phyloP scores from a whole-genome alignment of 2,113 vertebrate species.

The human (Homo sapiens) region GRCh38 chr6:10315501-10316000 shows the following conservation, averaged over 20 bases:
- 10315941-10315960: constrained; percentile 53
- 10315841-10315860: background rate
- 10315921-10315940: background rate
- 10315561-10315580: constrained; percentile 46
- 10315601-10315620: constrained; percentile 26
- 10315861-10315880: background rate
- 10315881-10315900: background rate
- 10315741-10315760: background rate
- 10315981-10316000: background rate
- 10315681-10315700: background rate
- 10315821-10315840: background rate
- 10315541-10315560: background rate
- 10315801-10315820: background rate
- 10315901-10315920: background rate
- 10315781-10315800: background rate
- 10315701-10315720: background rate
- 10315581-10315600: constrained; percentile 40
- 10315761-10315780: background rate
- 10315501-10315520: constrained; percentile 53
- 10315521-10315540: background rate
- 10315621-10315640: constrained; percentile 68
- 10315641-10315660: constrained; percentile 70
- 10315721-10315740: background rate
- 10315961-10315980: background rate
- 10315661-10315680: constrained; percentile 51